These are phyloP conservation scores for Sericinus montela DNA, from an alignment of 2,888 invertebrate genomes.

Conservation along the genomic window DNA sequence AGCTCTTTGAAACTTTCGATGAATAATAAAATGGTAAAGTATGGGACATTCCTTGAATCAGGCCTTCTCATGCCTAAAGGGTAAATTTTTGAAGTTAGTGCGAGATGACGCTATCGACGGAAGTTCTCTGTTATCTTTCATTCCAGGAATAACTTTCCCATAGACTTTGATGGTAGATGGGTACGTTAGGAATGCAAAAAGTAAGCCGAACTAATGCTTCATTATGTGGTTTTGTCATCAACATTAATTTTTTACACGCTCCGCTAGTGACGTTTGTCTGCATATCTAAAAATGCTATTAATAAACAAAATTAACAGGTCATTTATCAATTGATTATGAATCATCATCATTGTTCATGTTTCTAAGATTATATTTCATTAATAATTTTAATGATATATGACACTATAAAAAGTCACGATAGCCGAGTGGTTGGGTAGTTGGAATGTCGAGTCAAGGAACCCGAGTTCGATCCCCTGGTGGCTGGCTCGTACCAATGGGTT, in stretches of 20 bases:
- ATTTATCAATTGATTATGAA: too few species aligned
- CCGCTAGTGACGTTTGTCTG: not conserved
- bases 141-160: constrained; percentile 76
- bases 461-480: too few species aligned
- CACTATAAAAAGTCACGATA: too few species aligned
- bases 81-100: constrained; percentile 22
- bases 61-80: constrained; percentile 31
- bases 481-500: too few species aligned
- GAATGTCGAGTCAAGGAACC: too few species aligned
- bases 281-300: constrained; percentile 1
- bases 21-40: constrained; percentile 61
- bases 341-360: too few species aligned
- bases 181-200: constrained; percentile 57
- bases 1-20: constrained; percentile 45
- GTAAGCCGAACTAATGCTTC: constrained; percentile 33
- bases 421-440: too few species aligned
- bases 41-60: constrained; percentile 58
- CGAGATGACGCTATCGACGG: constrained; percentile 41
- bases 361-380: too few species aligned
- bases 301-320: too few species aligned
- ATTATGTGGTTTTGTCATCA: constrained; percentile 23
- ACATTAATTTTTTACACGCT: constrained; percentile 5
- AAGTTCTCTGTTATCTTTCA: constrained; percentile 67
- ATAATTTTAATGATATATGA: too few species aligned
- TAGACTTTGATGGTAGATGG: constrained; percentile 39